phyloP scores from a whole-genome alignment of 2,797 vertebrate species.

The Sphenopsis melanotis region DNA sequence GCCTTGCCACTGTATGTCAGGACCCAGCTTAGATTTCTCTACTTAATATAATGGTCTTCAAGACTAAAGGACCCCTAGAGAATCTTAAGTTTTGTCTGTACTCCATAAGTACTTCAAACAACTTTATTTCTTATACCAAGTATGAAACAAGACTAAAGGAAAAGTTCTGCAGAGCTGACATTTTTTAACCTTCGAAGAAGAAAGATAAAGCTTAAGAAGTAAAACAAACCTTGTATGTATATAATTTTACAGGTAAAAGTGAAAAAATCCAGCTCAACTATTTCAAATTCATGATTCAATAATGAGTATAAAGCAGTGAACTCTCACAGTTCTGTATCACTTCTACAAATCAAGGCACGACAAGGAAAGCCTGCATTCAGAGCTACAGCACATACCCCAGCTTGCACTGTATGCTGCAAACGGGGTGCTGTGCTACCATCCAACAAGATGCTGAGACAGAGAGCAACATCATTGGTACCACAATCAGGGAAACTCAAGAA shows the following conservation, averaged over 20 bases:
- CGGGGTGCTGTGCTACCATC: neutral
- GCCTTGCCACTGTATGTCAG: neutral
- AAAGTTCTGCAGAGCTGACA: neutral
- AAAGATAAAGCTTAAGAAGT: neutral
- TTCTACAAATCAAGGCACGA: neutral
- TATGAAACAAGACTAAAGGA: neutral
- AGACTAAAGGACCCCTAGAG: neutral
- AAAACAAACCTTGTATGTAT: neutral
- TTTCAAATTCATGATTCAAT: neutral
- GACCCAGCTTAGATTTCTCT: neutral
- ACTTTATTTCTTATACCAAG: neutral
- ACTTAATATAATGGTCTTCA: neutral
- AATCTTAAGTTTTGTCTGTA: neutral
- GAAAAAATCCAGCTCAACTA: neutral
- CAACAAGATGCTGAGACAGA: constrained; percentile 46
- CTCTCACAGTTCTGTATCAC: neutral
- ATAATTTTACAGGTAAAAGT: neutral
- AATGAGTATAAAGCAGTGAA: neutral
- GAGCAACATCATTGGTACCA: constrained; percentile 7
- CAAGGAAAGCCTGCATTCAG: neutral
- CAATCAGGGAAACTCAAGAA: constrained; percentile 53
- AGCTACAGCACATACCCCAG: neutral
- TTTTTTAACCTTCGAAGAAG: neutral
- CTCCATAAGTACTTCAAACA: neutral
- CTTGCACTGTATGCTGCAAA: neutral